A percentile compares a stretch with the other conserved stretches of the same genome.
These are phyloP conservation scores for Cheilosia urbana DNA, from an alignment of 2,888 invertebrate species.

Conservation along the genomic window DNA sequence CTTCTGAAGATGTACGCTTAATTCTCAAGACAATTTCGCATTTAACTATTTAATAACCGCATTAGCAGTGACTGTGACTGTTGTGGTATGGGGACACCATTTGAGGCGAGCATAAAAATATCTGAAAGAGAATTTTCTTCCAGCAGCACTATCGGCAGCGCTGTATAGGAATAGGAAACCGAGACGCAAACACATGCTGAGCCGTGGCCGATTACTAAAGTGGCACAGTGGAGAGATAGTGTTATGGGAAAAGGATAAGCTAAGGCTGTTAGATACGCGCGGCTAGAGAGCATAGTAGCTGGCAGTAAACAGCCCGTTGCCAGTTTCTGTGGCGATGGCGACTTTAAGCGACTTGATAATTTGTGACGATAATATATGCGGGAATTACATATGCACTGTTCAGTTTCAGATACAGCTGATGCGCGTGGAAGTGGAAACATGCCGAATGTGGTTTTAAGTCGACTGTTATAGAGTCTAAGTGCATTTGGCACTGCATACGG, in stretches of 20 bases:
- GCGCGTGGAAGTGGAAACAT: conserved; percentile 53
- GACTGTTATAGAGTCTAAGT: conserved; percentile 66
- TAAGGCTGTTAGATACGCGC: conserved; percentile 48
- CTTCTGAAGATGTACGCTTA: conserved; percentile 24
- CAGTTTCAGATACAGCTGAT: conserved; percentile 26
- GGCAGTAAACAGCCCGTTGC: conserved; percentile 27
- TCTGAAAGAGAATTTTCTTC: conserved; percentile 21
- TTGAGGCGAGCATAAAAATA: conserved; percentile 35
- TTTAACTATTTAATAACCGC: conserved; percentile 63
- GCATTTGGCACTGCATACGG: conserved; percentile 57
- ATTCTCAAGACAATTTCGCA: conserved; percentile 54
- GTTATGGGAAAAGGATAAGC: conserved; percentile 68
- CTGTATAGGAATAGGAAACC: conserved; percentile 5
- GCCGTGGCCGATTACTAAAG: conserved; percentile 54
- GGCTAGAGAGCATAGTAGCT: conserved; percentile 31
- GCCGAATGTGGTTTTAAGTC: conserved; percentile 67
- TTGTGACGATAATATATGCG: conserved; percentile 63
- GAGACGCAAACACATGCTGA: conserved; percentile 14
- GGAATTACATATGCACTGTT: conserved; percentile 53
- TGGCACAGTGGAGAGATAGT: conserved; percentile 60
- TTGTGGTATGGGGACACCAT: conserved; percentile 2
- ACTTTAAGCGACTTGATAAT: conserved; percentile 47
- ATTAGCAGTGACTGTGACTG: conserved; percentile 26
- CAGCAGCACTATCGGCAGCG: conserved; percentile 8
- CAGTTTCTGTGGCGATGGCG: conserved; percentile 11